Base-by-base conservation (phyloP, 2,797 vertebrate species). In the Diceros bicornis region DNA sequence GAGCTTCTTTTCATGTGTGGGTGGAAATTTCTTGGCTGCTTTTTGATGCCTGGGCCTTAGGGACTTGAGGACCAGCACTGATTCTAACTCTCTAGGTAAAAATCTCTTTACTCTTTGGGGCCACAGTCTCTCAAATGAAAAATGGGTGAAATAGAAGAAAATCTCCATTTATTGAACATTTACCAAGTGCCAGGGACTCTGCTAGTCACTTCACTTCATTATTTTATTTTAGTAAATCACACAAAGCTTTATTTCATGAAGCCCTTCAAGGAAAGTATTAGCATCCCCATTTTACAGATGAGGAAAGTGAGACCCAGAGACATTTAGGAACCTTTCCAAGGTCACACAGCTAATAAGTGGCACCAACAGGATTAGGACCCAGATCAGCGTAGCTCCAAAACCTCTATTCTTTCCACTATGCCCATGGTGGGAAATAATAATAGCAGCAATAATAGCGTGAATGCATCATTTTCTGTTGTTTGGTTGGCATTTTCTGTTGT, bases 271-370 rank as follows among this genome's bases (percentile, higher is more conserved):
- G 69, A 81, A 94, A 91, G 37, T 59, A 55, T 91, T 17, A 79
- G 21, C 14, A 83, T 16, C 34, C 29, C 34, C 64, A n/a, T 57
- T 92, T 89, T 83, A 44, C 50, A 91, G 85, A 18, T 77, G 82
- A 94, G 29, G 17, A 91, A 89, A 92, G 27, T 75, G 61, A 94
- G 37, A n/a, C 21, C 59, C 81, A 62, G 47, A 91, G 68, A 77
- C 10, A 10, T 84, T 69, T 44, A 78, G 52, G 61, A 71, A 52
- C 16, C 23, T 88, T 84, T 88, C 78, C 61, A 72, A 85, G 75
- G 29, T 89, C 62, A 59, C 62, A 29, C 2, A 59, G 41, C 72
- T 50, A n/a, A 27, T 44, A 41, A 78, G 25, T 57, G 77, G 12
- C 18, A 69, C 50, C 34, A 18, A 68, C 10, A n/a, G 16, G 20